Evolutionary conservation across 2,888 invertebrate species (phyloP).

Genomic region (Invenusta paracnida): DNA sequence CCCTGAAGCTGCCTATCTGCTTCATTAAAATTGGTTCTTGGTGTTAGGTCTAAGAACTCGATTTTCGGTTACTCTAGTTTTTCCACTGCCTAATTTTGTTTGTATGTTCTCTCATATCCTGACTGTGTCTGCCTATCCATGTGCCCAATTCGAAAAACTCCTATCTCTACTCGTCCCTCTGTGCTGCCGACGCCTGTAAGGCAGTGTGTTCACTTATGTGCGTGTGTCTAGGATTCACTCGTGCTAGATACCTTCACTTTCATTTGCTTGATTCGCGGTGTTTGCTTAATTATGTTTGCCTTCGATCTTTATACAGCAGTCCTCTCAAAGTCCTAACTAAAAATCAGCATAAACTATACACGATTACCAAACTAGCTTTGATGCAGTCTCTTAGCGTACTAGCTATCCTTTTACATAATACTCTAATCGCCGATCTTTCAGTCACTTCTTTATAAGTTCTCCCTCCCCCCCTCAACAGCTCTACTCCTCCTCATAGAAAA

Average conservation of each 20-base stretch:
- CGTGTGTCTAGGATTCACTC: neutral
- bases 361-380: constrained; percentile 12
- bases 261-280: constrained; percentile 5
- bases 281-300: constrained; percentile 25
- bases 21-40: neutral
- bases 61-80: constrained; percentile 8
- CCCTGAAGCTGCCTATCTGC: too few relatives aligned
- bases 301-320: constrained; percentile 13
- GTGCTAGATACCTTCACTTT: constrained; percentile 8
- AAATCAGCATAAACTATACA: constrained; percentile 16
- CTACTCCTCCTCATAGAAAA: too few relatives aligned
- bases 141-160: constrained; percentile 10
- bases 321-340: neutral
- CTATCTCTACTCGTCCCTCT: neutral
- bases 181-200: constrained; percentile 4
- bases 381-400: constrained; percentile 5
- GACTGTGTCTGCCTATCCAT: neutral
- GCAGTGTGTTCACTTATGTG: neutral
- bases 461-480: too few relatives aligned
- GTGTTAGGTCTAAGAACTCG: constrained; percentile 26
- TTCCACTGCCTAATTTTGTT: constrained; percentile 5
- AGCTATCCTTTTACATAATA: neutral
- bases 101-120: neutral
- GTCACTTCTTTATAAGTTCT: neutral
- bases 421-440: neutral